A percentile compares a stretch with the other conserved stretches of the same genome.
These are phyloP conservation scores for Mirza zaza DNA, from an alignment of 2,113 vertebrate species.

Conservation along the genomic window DNA sequence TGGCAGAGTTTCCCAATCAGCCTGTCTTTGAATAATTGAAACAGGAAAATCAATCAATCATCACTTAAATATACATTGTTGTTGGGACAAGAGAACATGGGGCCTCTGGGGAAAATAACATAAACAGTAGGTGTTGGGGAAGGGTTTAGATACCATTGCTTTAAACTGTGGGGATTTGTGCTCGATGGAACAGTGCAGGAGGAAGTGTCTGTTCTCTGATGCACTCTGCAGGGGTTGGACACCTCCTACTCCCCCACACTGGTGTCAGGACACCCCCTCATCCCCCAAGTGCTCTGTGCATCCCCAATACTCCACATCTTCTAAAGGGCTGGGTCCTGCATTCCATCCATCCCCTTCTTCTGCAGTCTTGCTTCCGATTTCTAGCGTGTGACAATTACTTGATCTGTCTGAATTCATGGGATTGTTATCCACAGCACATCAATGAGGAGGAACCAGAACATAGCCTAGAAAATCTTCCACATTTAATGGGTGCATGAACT, in stretches of 20 bases:
- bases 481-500: background rate
- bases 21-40: constrained; percentile 54
- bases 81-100: background rate
- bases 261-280: background rate
- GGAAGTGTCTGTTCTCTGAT: background rate
- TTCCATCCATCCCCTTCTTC: background rate
- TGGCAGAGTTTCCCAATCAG: constrained; percentile 3
- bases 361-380: background rate
- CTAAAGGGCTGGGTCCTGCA: background rate
- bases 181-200: background rate
- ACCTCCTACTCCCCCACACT: fast-evolving
- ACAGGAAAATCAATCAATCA: background rate
- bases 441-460: background rate
- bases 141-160: background rate
- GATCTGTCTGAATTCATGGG: background rate
- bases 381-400: background rate
- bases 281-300: fast-evolving
- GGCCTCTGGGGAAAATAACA: background rate
- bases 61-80: constrained; percentile 37
- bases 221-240: background rate
- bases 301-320: background rate
- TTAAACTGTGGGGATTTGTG: background rate
- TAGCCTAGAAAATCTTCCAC: background rate
- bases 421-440: background rate
- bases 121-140: background rate